phyloP scores from a whole-genome alignment of 2,113 vertebrate genomes.

The Aegotheles bennettii region DNA sequence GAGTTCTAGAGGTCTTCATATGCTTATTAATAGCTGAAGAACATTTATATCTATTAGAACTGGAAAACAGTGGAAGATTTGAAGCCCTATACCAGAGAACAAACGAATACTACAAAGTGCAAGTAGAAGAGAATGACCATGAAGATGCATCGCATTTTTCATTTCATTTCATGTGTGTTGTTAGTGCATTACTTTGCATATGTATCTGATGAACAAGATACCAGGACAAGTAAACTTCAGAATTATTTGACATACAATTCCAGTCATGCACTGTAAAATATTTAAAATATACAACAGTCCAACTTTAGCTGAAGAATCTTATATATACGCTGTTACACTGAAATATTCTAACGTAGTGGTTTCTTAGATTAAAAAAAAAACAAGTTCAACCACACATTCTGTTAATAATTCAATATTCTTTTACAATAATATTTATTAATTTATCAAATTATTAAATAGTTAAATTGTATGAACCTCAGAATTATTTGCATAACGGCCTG shows the following conservation, averaged over 20 bases:
- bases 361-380: neutral
- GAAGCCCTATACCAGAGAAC: neutral
- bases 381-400: neutral
- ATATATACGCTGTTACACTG: neutral
- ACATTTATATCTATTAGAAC: neutral
- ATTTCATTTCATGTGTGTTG: neutral
- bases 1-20: neutral
- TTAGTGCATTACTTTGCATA: neutral
- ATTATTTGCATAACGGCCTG: neutral
- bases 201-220: neutral
- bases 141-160: neutral
- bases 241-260: fast-evolving
- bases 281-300: neutral
- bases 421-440: neutral
- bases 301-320: neutral
- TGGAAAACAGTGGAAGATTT: neutral
- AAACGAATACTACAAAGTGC: neutral
- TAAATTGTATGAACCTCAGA: neutral
- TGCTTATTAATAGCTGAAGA: neutral
- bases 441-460: neutral
- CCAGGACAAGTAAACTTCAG: neutral
- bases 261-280: neutral
- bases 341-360: neutral
- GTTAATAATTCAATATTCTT: neutral
- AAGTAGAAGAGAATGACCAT: neutral